phyloP scores from a whole-genome alignment of 2,888 invertebrate genomes.

The Dicycla oo region DNA sequence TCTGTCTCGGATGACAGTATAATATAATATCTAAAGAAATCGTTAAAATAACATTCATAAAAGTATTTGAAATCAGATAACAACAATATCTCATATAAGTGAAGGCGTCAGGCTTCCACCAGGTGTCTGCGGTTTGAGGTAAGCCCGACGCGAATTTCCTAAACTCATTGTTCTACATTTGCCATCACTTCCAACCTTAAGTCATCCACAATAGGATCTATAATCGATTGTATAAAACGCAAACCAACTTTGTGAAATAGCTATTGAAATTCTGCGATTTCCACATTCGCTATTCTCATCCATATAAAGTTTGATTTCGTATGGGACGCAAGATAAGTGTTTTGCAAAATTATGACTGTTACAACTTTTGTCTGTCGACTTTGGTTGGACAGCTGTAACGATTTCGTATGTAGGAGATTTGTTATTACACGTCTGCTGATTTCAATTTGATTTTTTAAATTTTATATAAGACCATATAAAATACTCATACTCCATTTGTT shows the following conservation, averaged over 20 bases:
- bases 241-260: slow-evolving; percentile 57
- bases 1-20: neutral
- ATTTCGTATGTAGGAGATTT: slow-evolving; percentile 64
- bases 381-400: slow-evolving; percentile 66
- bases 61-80: slow-evolving; percentile 70
- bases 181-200: slow-evolving; percentile 41
- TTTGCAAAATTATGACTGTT: slow-evolving; percentile 62
- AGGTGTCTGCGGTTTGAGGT: slow-evolving; percentile 82
- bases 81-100: slow-evolving; percentile 76
- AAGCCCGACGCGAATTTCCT: slow-evolving; percentile 67
- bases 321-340: slow-evolving; percentile 28
- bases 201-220: slow-evolving; percentile 30
- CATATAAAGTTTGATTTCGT: slow-evolving; percentile 66
- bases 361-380: slow-evolving; percentile 68
- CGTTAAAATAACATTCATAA: slow-evolving; percentile 38
- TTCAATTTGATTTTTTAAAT: neutral
- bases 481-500: too few species aligned
- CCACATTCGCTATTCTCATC: slow-evolving; percentile 63
- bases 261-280: slow-evolving; percentile 66
- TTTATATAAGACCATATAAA: too few species aligned
- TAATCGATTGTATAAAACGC: slow-evolving; percentile 33
- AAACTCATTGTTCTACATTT: slow-evolving; percentile 56
- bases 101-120: slow-evolving; percentile 76
- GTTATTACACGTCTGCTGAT: slow-evolving; percentile 23
- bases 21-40: slow-evolving; percentile 5